Conservation (phyloP, 2,113 vertebrate species). For the Hypomesus transpacificus region DNA sequence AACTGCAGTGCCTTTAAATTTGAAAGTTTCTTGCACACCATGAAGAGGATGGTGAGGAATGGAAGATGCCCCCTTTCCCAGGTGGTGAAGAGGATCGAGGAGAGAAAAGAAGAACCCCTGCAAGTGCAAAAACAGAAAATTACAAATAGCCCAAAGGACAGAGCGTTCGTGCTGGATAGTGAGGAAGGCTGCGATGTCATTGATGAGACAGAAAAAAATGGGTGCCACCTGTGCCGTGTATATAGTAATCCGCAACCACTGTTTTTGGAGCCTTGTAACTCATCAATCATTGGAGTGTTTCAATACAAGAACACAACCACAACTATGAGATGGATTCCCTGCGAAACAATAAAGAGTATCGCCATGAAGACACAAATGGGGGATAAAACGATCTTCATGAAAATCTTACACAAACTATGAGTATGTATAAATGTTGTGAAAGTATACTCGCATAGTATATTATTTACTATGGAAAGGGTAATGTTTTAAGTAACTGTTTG, state of each 20-base stretch:
- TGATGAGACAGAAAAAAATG: background rate
- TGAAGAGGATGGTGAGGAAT: constrained; percentile 6
- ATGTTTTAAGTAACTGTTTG: no score
- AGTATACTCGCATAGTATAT: no score
- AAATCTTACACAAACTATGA: no score
- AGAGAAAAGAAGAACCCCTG: background rate
- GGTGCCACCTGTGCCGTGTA: constrained; percentile 1
- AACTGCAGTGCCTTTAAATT: constrained; percentile 20
- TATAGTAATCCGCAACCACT: constrained; percentile 2
- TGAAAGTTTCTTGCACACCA: background rate
- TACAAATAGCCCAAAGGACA: background rate
- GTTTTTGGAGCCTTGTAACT: constrained; percentile 17
- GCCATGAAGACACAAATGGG: no score
- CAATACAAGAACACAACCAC: constrained; percentile 13
- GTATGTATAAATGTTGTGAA: no score
- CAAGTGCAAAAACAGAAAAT: background rate
- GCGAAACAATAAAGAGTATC: no score
- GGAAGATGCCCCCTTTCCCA: constrained; percentile 13
- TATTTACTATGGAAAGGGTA: no score
- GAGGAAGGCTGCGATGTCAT: constrained; percentile 13
- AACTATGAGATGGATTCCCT: constrained; percentile 16
- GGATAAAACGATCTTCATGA: background rate
- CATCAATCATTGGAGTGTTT: constrained; percentile 9
- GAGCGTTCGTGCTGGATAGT: constrained; percentile 1
- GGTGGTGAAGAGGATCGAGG: constrained; percentile 6